phyloP scores from a whole-genome alignment of 2,888 invertebrate genomes.

The Noctua fimbriata region DNA sequence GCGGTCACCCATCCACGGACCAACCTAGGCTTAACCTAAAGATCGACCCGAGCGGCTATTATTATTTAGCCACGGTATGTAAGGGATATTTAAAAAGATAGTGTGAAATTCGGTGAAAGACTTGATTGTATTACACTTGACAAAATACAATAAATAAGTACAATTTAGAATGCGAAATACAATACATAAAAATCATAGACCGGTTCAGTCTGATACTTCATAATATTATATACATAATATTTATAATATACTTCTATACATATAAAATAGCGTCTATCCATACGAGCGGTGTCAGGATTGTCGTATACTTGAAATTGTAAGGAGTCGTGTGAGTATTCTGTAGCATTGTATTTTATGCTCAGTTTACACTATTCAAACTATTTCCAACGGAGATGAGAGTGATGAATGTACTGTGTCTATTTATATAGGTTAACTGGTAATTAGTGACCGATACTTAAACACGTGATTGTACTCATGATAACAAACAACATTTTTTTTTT shows the following conservation, averaged over 20 bases:
- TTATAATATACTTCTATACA: constrained; percentile 60
- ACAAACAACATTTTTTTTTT: too few species aligned
- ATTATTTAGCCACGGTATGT: background rate
- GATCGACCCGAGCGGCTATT: too few species aligned
- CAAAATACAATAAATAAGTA: constrained; percentile 59
- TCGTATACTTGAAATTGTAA: constrained; percentile 68
- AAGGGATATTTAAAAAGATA: constrained; percentile 28
- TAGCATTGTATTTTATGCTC: constrained; percentile 1
- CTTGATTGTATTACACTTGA: constrained; percentile 51
- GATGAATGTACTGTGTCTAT: background rate
- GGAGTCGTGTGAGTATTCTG: background rate
- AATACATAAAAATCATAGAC: constrained; percentile 69
- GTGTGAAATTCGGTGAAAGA: constrained; percentile 23
- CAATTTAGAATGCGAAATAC: constrained; percentile 50
- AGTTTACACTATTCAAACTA: constrained; percentile 2
- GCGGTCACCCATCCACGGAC: too few species aligned
- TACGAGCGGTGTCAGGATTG: constrained; percentile 50
- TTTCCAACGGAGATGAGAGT: background rate
- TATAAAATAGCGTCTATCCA: constrained; percentile 64
- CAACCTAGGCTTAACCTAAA: too few species aligned
- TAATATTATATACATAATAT: constrained; percentile 60
- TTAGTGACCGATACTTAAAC: too few species aligned
- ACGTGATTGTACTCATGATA: too few species aligned
- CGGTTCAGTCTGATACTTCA: constrained; percentile 71
- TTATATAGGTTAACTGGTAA: background rate